Evolutionary conservation across 2,797 vertebrate genomes (phyloP).

Genomic region (Luscinia luscinia): DNA sequence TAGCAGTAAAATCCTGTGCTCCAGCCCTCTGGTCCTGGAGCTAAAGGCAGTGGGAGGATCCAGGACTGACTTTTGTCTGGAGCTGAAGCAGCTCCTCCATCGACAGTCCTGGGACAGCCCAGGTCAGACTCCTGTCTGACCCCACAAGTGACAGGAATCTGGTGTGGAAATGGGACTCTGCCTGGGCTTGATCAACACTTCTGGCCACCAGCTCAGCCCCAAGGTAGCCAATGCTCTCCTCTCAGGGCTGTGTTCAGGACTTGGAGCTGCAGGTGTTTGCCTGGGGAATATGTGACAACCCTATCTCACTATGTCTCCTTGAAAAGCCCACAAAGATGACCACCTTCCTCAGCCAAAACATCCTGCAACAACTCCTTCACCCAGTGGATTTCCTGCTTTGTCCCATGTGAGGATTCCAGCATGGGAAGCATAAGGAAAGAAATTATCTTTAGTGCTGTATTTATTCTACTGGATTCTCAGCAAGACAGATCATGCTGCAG

Average conservation of each 20-base stretch:
- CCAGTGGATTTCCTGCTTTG: background rate
- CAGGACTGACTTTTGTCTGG: background rate
- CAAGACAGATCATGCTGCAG: background rate
- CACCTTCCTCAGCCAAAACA: background rate
- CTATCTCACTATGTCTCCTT: background rate
- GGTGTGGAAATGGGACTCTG: background rate
- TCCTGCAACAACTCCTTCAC: background rate
- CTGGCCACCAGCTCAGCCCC: background rate
- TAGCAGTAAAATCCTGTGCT: background rate
- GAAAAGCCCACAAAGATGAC: background rate
- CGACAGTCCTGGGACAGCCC: background rate
- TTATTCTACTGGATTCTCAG: background rate
- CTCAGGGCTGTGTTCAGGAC: background rate
- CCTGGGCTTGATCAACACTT: background rate
- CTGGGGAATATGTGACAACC: background rate
- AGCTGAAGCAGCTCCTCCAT: background rate
- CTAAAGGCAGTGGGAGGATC: background rate
- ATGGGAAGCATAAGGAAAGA: background rate
- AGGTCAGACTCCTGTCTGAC: rapidly evolving
- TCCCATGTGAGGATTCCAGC: background rate
- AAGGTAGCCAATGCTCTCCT: background rate
- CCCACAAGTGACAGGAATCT: background rate
- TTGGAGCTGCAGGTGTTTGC: background rate
- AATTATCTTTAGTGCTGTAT: rapidly evolving
- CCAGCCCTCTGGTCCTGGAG: background rate